phyloP scores from a whole-genome alignment of 1,140 invertebrate species.

The Bombus vancouverensis region DNA sequence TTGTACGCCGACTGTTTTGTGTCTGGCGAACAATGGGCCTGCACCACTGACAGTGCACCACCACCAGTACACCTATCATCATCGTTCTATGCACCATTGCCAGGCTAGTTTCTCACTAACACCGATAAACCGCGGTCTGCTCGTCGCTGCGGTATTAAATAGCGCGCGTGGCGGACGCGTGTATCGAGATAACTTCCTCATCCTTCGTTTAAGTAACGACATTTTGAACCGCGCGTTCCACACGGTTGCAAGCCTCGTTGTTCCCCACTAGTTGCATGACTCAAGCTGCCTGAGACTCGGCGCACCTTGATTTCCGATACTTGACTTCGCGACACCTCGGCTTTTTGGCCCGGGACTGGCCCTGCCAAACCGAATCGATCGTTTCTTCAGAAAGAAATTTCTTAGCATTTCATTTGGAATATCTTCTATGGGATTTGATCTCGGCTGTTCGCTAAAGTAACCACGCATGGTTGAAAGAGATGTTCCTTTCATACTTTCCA shows the following conservation, averaged over 20 bases:
- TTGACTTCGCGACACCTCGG: no score
- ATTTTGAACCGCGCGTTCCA: not conserved
- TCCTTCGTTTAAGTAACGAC: not conserved
- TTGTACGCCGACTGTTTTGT: constrained; percentile 82
- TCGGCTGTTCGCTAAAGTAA: no score
- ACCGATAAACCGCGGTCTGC: constrained; percentile 33
- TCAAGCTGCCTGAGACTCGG: no score
- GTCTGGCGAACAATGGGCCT: constrained; percentile 80
- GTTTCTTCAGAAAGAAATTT: no score
- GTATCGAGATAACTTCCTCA: constrained; percentile 15
- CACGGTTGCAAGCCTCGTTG: not conserved
- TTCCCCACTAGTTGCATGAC: constrained; percentile 25
- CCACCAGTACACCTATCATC: constrained; percentile 55
- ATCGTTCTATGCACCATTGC: constrained; percentile 44
- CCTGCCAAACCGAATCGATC: no score
- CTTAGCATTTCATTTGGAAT: no score
- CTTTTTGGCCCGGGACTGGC: no score
- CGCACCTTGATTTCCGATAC: no score
- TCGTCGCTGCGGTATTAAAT: constrained; percentile 36
- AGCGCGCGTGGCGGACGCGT: constrained; percentile 38
- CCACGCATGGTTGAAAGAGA: no score
- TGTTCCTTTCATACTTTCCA: no score
- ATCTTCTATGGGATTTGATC: no score
- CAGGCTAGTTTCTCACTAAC: constrained; percentile 48
- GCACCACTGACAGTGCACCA: constrained; percentile 76